Conservation (phyloP, 2,113 vertebrate species). For the Xyrauchen texanus region DNA sequence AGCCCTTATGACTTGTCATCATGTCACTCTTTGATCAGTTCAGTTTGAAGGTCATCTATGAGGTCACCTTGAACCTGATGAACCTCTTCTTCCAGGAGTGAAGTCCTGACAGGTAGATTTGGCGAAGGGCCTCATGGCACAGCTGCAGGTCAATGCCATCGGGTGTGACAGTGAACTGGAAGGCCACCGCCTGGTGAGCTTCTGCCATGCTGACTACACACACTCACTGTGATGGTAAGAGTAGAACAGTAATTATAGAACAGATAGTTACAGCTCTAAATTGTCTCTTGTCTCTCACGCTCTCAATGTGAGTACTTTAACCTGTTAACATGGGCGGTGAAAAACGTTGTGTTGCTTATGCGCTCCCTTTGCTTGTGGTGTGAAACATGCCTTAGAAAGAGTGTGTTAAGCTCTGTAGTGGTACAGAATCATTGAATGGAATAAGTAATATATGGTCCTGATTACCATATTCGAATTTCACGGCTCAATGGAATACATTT, state of each 20-base stretch:
- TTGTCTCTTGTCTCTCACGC: no score
- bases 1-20: not conserved
- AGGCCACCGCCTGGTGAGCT: constrained; percentile 58
- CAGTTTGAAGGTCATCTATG: not conserved
- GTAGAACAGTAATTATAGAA: not conserved
- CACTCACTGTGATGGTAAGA: not conserved
- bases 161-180: constrained; percentile 56
- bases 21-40: not conserved
- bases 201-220: constrained; percentile 49
- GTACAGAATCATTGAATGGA: no score
- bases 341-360: no score
- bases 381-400: no score
- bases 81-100: constrained; percentile 60
- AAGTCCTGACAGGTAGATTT: constrained; percentile 55
- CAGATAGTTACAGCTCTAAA: no score
- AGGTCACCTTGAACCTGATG: constrained; percentile 49
- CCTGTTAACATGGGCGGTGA: no score
- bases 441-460: no score
- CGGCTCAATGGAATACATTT: no score
- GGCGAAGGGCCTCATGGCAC: constrained; percentile 55
- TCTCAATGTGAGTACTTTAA: no score
- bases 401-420: no score
- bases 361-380: no score
- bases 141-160: constrained; percentile 59
- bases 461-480: no score